Conservation (phyloP, 2,797 vertebrate species). For the Ctenosaura bakeri region DNA sequence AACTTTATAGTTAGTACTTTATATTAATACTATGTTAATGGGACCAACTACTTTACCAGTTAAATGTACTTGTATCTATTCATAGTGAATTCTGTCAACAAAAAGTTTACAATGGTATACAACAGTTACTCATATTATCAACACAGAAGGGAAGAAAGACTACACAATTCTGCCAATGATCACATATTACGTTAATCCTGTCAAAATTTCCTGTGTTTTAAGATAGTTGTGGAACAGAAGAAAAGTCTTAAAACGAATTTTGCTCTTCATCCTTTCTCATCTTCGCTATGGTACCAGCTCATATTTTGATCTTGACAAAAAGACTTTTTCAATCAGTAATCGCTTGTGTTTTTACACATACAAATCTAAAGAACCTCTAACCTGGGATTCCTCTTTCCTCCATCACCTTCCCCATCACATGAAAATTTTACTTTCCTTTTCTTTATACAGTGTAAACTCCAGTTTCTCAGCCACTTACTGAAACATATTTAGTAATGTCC, state of each 20-base stretch:
- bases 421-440: background rate
- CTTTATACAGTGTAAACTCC: background rate
- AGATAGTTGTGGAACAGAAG: too few species aligned
- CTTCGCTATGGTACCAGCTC: background rate
- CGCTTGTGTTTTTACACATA: background rate
- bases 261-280: background rate
- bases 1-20: too few species aligned
- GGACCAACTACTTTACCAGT: too few species aligned
- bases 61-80: too few species aligned
- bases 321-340: background rate
- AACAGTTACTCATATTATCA: too few species aligned
- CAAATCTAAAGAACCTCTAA: background rate
- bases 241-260: background rate
- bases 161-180: too few species aligned
- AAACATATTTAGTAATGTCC: background rate
- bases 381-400: conserved; percentile 5
- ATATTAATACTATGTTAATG: too few species aligned
- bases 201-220: too few species aligned
- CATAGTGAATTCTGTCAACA: too few species aligned
- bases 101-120: too few species aligned
- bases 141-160: too few species aligned
- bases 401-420: background rate
- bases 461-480: background rate
- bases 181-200: too few species aligned
- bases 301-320: conserved; percentile 1